Conservation (phyloP, 2,113 vertebrate genomes). For the Micronycteris hirsuta region DNA sequence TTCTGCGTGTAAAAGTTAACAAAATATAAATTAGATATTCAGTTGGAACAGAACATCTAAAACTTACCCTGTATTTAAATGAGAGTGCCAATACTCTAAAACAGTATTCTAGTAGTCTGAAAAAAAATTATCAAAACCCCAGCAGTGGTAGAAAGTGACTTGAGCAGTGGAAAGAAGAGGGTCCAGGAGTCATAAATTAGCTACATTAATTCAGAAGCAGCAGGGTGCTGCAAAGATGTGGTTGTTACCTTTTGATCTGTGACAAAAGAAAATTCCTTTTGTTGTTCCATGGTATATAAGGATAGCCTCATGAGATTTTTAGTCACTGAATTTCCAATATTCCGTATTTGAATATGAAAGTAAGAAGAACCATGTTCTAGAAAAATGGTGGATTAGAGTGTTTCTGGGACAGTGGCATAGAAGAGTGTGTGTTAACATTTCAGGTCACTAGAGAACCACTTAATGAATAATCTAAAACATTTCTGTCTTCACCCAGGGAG, state of each 20-base stretch:
- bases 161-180: slow-evolving; percentile 13
- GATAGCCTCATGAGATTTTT: neutral
- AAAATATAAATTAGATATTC: neutral
- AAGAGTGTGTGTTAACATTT: slow-evolving; percentile 7
- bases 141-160: slow-evolving; percentile 17
- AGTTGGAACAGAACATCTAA: neutral
- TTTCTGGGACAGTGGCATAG: neutral
- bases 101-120: neutral
- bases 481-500: neutral
- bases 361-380: neutral
- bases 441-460: neutral
- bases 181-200: slow-evolving; percentile 32
- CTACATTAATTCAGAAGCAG: slow-evolving; percentile 44
- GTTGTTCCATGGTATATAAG: neutral
- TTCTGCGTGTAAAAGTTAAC: neutral
- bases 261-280: slow-evolving; percentile 25
- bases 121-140: slow-evolving; percentile 18
- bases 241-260: slow-evolving; percentile 28
- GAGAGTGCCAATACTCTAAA: neutral
- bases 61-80: neutral
- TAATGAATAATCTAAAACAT: slow-evolving; percentile 24
- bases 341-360: slow-evolving; percentile 41
- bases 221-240: neutral
- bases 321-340: neutral
- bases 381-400: slow-evolving; percentile 14